A percentile compares a stretch with the other conserved stretches of the same genome.
Evolutionary conservation across 1,140 invertebrate species (phyloP).

Genomic region (Polyergus mexicanus): DNA sequence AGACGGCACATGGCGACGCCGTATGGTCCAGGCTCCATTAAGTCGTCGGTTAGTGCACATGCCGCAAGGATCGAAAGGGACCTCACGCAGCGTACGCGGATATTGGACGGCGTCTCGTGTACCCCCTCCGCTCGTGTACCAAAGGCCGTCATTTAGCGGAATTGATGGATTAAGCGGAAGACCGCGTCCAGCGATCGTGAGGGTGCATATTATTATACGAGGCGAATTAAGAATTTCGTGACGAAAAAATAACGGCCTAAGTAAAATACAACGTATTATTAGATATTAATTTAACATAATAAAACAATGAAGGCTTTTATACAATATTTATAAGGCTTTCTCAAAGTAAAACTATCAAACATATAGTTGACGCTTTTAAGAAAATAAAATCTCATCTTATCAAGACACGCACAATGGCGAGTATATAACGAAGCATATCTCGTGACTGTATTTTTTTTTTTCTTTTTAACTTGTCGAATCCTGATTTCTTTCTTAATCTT

Average conservation of each 20-base stretch:
- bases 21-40: constrained; percentile 67
- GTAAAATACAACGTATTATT: neutral
- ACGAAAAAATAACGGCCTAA: constrained; percentile 8
- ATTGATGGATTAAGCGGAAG: constrained; percentile 69
- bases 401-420: neutral
- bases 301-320: neutral
- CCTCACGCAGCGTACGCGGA: constrained; percentile 25
- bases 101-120: constrained; percentile 47
- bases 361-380: neutral
- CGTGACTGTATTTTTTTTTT: neutral
- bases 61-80: constrained; percentile 50
- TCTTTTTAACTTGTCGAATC: neutral
- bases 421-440: no score
- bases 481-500: neutral
- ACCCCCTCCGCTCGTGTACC: constrained; percentile 10
- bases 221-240: constrained; percentile 3
- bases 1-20: constrained; percentile 64
- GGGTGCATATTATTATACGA: constrained; percentile 71
- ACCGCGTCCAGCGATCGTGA: constrained; percentile 43
- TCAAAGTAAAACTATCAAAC: neutral
- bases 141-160: constrained; percentile 43
- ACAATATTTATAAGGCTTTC: neutral
- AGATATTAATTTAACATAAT: neutral
- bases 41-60: constrained; percentile 57
- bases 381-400: neutral